These are phyloP conservation scores for Rhinella marina DNA, from an alignment of 2,797 vertebrate species.

Conservation along the genomic window DNA sequence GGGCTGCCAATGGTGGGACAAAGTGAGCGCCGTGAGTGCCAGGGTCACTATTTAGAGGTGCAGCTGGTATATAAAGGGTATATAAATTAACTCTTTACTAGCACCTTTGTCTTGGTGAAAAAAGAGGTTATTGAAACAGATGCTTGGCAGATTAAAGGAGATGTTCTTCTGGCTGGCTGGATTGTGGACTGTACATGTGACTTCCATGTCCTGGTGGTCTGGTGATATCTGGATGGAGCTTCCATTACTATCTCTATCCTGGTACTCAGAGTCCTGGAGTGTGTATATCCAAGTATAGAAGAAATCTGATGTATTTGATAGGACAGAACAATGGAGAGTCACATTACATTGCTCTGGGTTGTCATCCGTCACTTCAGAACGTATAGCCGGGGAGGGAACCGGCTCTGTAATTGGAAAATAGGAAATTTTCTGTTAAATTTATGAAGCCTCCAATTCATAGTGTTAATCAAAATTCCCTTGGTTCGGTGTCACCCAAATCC, in stretches of 20 bases:
- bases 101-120: neutral
- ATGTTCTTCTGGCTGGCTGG: conserved; percentile 13
- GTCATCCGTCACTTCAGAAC: neutral
- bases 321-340: neutral
- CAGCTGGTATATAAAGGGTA: no score
- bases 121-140: neutral
- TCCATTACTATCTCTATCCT: neutral
- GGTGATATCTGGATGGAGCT: neutral
- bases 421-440: neutral
- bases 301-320: neutral
- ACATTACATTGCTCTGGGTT: neutral
- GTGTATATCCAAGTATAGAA: conserved; percentile 26
- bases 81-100: neutral
- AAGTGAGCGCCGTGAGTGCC: no score
- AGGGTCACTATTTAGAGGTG: no score
- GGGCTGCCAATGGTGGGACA: no score
- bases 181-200: conserved; percentile 36
- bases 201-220: neutral
- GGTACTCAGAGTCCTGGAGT: neutral
- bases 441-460: neutral
- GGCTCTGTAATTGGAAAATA: conserved; percentile 14
- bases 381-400: conserved; percentile 11
- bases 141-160: neutral
- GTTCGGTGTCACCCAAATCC: no score
- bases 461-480: no score